Evolutionary conservation across 2,113 vertebrate species (phyloP).

Genomic region (Lepus timidus): DNA sequence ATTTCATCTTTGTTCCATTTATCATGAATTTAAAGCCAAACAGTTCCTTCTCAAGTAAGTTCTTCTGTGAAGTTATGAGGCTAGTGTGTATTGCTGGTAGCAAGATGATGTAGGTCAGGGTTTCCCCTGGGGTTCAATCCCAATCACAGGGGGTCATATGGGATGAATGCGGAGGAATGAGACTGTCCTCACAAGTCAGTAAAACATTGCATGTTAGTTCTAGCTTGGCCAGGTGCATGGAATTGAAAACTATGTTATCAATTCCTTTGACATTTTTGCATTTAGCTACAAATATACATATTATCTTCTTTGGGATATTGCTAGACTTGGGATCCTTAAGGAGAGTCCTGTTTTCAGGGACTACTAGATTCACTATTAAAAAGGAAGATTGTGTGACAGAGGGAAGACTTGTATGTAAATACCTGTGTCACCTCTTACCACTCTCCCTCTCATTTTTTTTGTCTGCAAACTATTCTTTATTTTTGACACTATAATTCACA

Average conservation of each 20-base stretch:
- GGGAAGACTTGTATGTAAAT: not conserved
- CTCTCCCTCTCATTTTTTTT: not conserved
- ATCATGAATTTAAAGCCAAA: slow-evolving; percentile 22
- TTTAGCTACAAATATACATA: not conserved
- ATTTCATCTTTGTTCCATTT: not conserved
- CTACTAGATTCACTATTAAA: not conserved
- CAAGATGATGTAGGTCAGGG: not conserved
- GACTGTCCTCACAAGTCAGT: not conserved
- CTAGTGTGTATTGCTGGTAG: not conserved
- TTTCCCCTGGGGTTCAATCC: not conserved
- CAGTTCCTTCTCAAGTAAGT: not conserved
- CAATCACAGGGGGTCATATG: not conserved
- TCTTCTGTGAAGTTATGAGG: not conserved
- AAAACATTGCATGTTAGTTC: not conserved
- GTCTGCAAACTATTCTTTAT: too few relatives aligned
- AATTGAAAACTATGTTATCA: not conserved
- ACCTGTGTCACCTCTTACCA: not conserved
- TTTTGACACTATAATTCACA: too few relatives aligned
- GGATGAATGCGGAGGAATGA: not conserved
- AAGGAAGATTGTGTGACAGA: not conserved
- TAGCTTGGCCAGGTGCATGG: not conserved
- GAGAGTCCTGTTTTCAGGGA: not conserved
- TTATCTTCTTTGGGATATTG: not conserved
- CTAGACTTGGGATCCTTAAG: not conserved
- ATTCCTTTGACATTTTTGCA: not conserved